Evolutionary conservation across 1,140 invertebrate genomes (phyloP).

Genomic region (Drosophila willistoni): DNA sequence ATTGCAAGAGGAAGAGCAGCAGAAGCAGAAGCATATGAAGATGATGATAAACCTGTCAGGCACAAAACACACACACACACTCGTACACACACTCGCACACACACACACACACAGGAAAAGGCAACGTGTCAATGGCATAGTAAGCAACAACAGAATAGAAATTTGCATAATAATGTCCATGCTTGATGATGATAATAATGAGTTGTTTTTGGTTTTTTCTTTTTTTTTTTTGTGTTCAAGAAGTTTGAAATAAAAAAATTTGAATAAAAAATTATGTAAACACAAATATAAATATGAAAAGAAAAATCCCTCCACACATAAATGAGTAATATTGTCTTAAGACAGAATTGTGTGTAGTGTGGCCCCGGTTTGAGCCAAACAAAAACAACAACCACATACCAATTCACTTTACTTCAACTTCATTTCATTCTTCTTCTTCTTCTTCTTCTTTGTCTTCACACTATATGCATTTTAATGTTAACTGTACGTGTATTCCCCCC

Average conservation of each 20-base stretch:
- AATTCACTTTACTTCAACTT: slow-evolving; percentile 6
- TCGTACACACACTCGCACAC: slow-evolving; percentile 37
- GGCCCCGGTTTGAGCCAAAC: neutral
- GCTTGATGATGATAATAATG: slow-evolving; percentile 26
- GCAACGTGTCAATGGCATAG: slow-evolving; percentile 60
- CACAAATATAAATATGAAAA: slow-evolving; percentile 48
- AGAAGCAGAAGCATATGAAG: slow-evolving; percentile 22
- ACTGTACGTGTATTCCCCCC: slow-evolving; percentile 8
- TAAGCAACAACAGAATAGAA: slow-evolving; percentile 31
- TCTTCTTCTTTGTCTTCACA: neutral
- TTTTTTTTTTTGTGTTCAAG: slow-evolving; percentile 38
- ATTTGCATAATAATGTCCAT: slow-evolving; percentile 72
- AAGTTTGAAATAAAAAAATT: slow-evolving; percentile 47
- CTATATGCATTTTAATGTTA: slow-evolving; percentile 19
- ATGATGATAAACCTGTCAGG: slow-evolving; percentile 72
- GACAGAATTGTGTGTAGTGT: slow-evolving; percentile 1
- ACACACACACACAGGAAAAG: slow-evolving; percentile 29
- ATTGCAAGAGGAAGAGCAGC: slow-evolving; percentile 21
- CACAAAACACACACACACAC: slow-evolving; percentile 22
- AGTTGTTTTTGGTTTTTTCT: no score
- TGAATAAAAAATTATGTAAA: slow-evolving; percentile 70
- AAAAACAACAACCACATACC: neutral
- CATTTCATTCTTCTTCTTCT: neutral
- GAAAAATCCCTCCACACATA: slow-evolving; percentile 43
- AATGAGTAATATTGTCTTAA: slow-evolving; percentile 68